Percentiles rank a stretch among this genome's conserved stretches.
Evolutionary conservation across 2,888 invertebrate species (phyloP).

Genomic region (Sinelater perroti): DNA sequence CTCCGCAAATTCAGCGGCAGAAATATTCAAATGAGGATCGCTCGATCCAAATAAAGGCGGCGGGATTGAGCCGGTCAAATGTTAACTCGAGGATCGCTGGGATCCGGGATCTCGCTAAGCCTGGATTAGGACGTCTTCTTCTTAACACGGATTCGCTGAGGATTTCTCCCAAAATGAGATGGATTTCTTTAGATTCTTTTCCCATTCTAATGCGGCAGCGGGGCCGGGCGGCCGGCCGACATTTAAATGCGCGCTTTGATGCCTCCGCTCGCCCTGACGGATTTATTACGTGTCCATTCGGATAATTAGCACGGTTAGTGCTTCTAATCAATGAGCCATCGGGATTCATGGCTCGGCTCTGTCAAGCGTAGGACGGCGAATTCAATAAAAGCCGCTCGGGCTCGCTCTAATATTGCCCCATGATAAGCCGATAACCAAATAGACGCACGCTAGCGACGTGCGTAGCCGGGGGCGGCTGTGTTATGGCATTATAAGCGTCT

Average conservation of each 20-base stretch:
- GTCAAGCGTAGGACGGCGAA: constrained; percentile 24
- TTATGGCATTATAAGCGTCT: constrained; percentile 31
- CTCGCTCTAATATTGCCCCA: constrained; percentile 30
- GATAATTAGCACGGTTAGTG: constrained; percentile 22
- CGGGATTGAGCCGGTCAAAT: constrained; percentile 54
- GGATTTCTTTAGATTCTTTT: constrained; percentile 50
- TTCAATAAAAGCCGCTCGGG: constrained; percentile 25
- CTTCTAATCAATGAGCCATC: constrained; percentile 25
- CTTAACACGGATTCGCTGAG: constrained; percentile 50
- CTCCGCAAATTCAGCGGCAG: constrained; percentile 50
- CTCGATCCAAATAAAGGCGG: constrained; percentile 40
- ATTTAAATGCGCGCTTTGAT: constrained; percentile 30
- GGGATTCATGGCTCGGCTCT: constrained; percentile 22
- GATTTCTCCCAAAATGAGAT: constrained; percentile 51
- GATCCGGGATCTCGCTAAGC: constrained; percentile 50
- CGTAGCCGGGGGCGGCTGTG: constrained; percentile 27
- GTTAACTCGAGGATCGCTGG: constrained; percentile 57
- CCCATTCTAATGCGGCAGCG: constrained; percentile 40
- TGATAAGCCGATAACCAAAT: constrained; percentile 35
- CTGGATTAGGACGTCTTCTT: constrained; percentile 55
- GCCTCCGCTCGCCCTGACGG: constrained; percentile 9
- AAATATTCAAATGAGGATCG: constrained; percentile 53
- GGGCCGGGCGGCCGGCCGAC: too few relatives aligned
- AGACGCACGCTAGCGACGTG: constrained; percentile 28
- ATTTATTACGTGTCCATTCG: constrained; percentile 26